A percentile compares a stretch with the other conserved stretches of the same genome.
phyloP scores from a whole-genome alignment of 2,888 invertebrate genomes.

The Mesorhabditis belari region DNA sequence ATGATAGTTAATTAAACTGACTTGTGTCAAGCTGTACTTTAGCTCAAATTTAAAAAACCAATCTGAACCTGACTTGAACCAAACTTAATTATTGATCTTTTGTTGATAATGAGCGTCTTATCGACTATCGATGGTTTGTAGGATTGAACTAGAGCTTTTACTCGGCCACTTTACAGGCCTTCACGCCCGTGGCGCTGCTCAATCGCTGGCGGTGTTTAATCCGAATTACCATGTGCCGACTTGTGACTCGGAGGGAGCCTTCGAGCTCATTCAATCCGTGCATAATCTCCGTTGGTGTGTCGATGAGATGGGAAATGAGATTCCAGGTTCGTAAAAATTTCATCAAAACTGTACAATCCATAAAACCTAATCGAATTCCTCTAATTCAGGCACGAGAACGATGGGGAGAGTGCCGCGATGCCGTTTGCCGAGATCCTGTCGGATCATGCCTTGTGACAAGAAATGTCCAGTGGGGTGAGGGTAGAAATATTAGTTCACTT shows the following conservation, averaged over 20 bases:
- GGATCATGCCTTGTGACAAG: slow-evolving; percentile 22
- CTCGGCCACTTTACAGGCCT: slow-evolving; percentile 2
- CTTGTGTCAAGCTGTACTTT: too few relatives aligned
- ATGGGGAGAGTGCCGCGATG: slow-evolving; percentile 26
- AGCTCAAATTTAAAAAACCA: too few relatives aligned
- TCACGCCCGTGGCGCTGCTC: slow-evolving; percentile 1
- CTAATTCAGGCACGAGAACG: slow-evolving; percentile 19
- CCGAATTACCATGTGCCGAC: slow-evolving; percentile 19
- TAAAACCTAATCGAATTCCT: neutral
- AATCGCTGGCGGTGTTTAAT: slow-evolving; percentile 2
- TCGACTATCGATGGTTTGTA: too few relatives aligned
- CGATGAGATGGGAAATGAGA: slow-evolving; percentile 31
- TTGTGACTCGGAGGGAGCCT: slow-evolving; percentile 36
- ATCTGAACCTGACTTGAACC: too few relatives aligned
- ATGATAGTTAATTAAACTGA: too few relatives aligned
- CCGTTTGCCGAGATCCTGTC: slow-evolving; percentile 28
- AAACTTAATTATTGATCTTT: too few relatives aligned
- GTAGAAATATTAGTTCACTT: neutral
- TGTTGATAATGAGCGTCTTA: too few relatives aligned
- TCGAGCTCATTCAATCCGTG: slow-evolving; percentile 31
- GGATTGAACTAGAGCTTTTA: neutral
- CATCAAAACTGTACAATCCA: neutral
- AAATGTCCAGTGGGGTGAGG: slow-evolving; percentile 30
- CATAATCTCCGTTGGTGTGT: slow-evolving; percentile 46
- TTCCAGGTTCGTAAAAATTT: slow-evolving; percentile 9